Conservation (phyloP, 1,140 invertebrate species). For the Archivesica marissinica region DNA sequence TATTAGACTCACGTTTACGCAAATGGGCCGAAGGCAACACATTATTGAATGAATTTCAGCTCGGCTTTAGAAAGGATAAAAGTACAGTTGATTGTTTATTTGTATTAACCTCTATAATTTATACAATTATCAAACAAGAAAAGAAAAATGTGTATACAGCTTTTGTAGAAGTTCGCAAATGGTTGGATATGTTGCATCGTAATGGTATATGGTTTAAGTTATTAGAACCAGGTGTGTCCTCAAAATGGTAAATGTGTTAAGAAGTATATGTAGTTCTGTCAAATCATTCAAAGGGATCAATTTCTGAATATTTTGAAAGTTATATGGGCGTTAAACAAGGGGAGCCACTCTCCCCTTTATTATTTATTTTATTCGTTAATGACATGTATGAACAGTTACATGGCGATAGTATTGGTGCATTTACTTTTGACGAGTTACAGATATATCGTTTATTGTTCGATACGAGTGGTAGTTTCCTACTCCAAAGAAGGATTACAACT, state of each 20-base stretch:
- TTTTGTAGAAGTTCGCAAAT: constrained; percentile 13
- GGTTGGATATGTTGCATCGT: neutral
- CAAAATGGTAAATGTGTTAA: constrained; percentile 33
- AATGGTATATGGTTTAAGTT: constrained; percentile 45
- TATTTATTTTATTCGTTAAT: constrained; percentile 48
- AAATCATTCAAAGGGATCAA: neutral
- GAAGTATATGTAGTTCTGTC: constrained; percentile 34
- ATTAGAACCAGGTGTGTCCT: neutral
- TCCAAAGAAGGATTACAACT: neutral
- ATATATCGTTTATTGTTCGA: neutral
- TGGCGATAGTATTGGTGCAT: too few species aligned
- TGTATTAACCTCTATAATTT: constrained; percentile 17
- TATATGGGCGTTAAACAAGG: constrained; percentile 16
- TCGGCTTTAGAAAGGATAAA: constrained; percentile 24
- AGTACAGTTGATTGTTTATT: constrained; percentile 43
- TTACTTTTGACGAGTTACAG: neutral
- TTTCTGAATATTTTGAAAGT: neutral
- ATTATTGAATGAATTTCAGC: constrained; percentile 30
- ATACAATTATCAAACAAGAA: constrained; percentile 16
- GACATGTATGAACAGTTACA: neutral
- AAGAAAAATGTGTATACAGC: constrained; percentile 33
- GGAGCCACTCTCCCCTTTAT: constrained; percentile 30
- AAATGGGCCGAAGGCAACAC: constrained; percentile 28
- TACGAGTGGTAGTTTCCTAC: constrained; percentile 4
- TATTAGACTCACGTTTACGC: constrained; percentile 26